Conservation (phyloP, 2,888 invertebrate genomes). For the Caenorhabditis sp. region DNA sequence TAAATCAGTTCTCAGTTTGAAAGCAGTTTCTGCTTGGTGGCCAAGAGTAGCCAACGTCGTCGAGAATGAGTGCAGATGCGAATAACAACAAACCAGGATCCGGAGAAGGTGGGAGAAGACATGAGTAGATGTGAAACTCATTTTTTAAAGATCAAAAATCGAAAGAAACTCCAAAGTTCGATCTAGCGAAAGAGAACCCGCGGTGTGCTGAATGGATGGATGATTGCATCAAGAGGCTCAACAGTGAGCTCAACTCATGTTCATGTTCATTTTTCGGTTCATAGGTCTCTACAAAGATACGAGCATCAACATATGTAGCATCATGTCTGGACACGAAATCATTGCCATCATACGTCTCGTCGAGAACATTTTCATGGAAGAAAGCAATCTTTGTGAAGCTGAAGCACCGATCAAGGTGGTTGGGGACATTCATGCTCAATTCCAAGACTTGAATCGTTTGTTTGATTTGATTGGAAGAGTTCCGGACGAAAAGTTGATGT, state of each 20-base stretch:
- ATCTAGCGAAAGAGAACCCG: slow-evolving; percentile 28
- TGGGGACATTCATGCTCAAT: slow-evolving; percentile 80
- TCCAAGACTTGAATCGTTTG: slow-evolving; percentile 76
- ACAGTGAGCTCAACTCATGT: slow-evolving; percentile 41
- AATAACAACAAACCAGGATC: slow-evolving; percentile 51
- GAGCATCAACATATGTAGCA: slow-evolving; percentile 66
- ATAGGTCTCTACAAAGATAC: slow-evolving; percentile 69
- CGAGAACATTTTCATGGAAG: slow-evolving; percentile 72
- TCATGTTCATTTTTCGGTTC: background rate
- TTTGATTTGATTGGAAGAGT: slow-evolving; percentile 79
- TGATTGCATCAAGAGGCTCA: slow-evolving; percentile 72
- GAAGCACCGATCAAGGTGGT: slow-evolving; percentile 80
- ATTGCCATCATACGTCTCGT: slow-evolving; percentile 67
- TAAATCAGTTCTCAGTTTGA: slow-evolving; percentile 16
- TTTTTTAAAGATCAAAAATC: background rate
- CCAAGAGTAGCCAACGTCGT: slow-evolving; percentile 13
- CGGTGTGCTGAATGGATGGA: slow-evolving; percentile 72
- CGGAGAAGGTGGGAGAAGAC: slow-evolving; percentile 17
- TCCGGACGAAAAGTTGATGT: slow-evolving; percentile 75
- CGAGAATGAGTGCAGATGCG: slow-evolving; percentile 47
- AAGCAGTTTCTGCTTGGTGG: slow-evolving; percentile 13
- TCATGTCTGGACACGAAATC: slow-evolving; percentile 73
- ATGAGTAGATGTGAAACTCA: background rate
- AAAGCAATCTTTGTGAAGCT: slow-evolving; percentile 73
- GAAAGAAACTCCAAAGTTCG: slow-evolving; percentile 13